Evolutionary conservation across 2,797 vertebrate species (phyloP), one percentile per base, ranked within the genome.

Genomic region (Tachyglossus aculeatus): DNA sequence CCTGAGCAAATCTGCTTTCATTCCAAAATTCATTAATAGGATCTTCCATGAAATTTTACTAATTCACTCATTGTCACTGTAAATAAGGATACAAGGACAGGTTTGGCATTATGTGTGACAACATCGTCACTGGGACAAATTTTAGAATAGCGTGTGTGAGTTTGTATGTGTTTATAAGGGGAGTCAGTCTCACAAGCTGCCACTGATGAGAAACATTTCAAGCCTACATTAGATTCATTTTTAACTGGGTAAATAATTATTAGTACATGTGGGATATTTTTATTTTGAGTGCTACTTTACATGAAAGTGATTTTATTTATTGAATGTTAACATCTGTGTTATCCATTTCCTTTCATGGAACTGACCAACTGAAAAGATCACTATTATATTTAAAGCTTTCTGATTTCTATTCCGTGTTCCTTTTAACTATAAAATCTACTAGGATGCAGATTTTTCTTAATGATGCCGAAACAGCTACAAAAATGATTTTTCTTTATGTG

Each of bases 51-150:
- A 69, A 66, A 58, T 15, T 77, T 55, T 58, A 82, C 58, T 60
- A 77, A 64, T 65, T 82, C 76, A 79, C 66, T 74, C 78, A 76
- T 39, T 57, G 57, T 31, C 62, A 33, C 60, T 81, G 43, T 82
- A 89, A 91, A 87, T 86, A 88, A 87, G 86, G 65, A 50, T 13
- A 45, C 18, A 27, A 7, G 7, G 62, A 74, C 77, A 82, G 73
- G 57, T 83, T 87, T 68, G 45, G 52, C 58, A 73, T 86, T 81
- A 68, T 80, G 48, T 29, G n/a, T 74, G 63, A 85, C 82, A 84
- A 37, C 50, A 64, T 61, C 43, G 60, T 53, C 37, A 61, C 59
- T 75, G 47, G 50, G 22, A 57, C 47, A 69, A 25, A 53, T 48
- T 71, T 71, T 61, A 22, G 71, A 66, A 61, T 31, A 53, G 13